Base-by-base conservation (phyloP, 2,113 vertebrate species). In the Dromas ardeola region DNA sequence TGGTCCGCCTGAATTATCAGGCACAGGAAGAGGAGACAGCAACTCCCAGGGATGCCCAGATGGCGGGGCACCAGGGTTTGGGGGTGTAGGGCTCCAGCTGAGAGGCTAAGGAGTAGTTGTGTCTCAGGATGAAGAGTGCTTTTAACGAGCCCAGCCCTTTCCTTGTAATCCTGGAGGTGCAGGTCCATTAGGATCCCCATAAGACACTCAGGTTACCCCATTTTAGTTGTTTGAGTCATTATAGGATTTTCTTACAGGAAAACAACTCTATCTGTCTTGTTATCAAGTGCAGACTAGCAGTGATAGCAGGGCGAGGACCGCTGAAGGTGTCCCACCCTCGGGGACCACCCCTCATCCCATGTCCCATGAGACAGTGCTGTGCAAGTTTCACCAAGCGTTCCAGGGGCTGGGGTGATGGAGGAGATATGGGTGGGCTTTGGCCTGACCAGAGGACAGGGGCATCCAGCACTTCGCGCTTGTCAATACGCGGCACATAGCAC, bases 401-500 rank as follows among this genome's bases (percentile, higher is more conserved):
- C 3, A 5, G 29, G 47, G 13, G 0, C 14, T 74, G 3, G 0
- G 34, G 52, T 62, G 72, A 10, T 58, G 53, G 14, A 67, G 50
- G 21, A 53, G 47, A 36, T 13, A 13, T 1, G 16, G 21, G 32
- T 6, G 23, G 32, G 6, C 36, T 58, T 79, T 19, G 49, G 32
- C 3, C 3, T 49, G 45, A 2, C 10, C 0, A 1, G 56, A 38
- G 26, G 20, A 3, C 47, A 5, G 50, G 27, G 15, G 6, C 27
- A 40, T 14, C 42, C 15, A 18, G 13, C 63, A n/a, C 40, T 26
- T 47, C 0, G 0, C 9, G 20, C 53, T 67, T 43, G 58, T 53
- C 8, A 1, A 5, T 53, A 29, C 22, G 3, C 0, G 2, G 21
- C 3, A 3, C 9, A 14, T 8, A 14, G 30, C 5, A 13, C 52